Percentiles rank a stretch among this genome's conserved stretches.
Evolutionary conservation across 2,113 vertebrate genomes (phyloP).

Genomic region (Bucco capensis): DNA sequence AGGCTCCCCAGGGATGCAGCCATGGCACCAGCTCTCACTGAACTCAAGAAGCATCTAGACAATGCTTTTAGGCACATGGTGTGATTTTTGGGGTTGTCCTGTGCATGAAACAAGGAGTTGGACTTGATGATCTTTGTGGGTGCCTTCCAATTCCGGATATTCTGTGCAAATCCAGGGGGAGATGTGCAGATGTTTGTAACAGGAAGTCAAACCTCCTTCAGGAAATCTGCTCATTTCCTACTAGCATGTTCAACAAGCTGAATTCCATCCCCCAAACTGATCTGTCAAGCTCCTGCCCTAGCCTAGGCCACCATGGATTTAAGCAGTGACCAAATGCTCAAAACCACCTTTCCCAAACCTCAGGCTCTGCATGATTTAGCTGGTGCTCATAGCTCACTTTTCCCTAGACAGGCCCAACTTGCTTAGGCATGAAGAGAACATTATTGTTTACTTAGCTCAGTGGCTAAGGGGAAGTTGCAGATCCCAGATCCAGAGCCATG

Average conservation of each 20-base stretch:
- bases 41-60: no score
- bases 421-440: neutral
- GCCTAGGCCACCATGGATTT: neutral
- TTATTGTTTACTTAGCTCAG: neutral
- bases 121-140: no score
- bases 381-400: neutral
- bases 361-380: neutral
- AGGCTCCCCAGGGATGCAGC: no score
- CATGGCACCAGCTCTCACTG: no score
- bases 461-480: neutral
- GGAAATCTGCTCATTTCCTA: neutral
- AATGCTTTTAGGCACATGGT: no score
- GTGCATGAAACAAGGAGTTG: no score
- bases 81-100: no score
- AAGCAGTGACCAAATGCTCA: neutral
- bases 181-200: neutral
- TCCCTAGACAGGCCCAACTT: neutral
- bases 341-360: neutral
- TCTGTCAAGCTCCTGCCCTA: neutral
- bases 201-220: neutral
- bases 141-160: no score
- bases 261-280: neutral
- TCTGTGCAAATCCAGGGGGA: no score
- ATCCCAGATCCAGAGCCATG: accelerated
- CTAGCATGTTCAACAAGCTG: neutral